Evolutionary conservation across 2,888 invertebrate genomes (phyloP).

Genomic region (Neria commutata): DNA sequence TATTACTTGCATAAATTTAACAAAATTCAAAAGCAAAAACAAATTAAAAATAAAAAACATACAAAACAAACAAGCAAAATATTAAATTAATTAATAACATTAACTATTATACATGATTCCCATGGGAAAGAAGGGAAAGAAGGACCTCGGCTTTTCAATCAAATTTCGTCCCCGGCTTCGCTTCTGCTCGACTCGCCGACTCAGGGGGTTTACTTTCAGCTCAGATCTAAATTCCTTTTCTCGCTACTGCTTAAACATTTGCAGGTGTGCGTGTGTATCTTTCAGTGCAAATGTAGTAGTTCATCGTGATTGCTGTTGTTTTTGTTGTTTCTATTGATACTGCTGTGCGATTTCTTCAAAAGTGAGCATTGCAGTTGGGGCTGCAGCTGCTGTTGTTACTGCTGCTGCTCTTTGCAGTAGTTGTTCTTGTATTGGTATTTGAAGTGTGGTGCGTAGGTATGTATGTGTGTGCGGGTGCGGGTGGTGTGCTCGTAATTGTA

Average conservation of each 20-base stretch:
- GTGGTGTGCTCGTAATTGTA: constrained; percentile 3
- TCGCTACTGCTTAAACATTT: no score
- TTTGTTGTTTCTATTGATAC: constrained; percentile 27
- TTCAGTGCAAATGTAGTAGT: constrained; percentile 1
- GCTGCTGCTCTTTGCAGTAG: constrained; percentile 26
- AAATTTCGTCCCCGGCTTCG: no score
- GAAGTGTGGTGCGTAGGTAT: constrained; percentile 15
- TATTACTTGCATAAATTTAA: background rate
- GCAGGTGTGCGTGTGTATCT: background rate
- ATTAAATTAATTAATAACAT: no score
- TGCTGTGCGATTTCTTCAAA: constrained; percentile 22
- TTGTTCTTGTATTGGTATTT: constrained; percentile 34
- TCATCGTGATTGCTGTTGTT: constrained; percentile 18
- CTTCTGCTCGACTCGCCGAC: no score
- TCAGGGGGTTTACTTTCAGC: no score
- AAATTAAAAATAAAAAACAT: constrained; percentile 1
- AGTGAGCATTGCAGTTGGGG: constrained; percentile 20
- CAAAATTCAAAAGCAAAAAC: background rate
- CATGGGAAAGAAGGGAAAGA: no score
- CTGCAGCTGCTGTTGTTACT: constrained; percentile 23
- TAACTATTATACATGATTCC: no score
- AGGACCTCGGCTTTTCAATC: no score
- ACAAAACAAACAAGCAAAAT: constrained; percentile 6
- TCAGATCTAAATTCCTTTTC: no score
- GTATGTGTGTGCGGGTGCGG: constrained; percentile 2